Base-by-base conservation (phyloP, 2,113 vertebrate species). In the Meles meles region DNA sequence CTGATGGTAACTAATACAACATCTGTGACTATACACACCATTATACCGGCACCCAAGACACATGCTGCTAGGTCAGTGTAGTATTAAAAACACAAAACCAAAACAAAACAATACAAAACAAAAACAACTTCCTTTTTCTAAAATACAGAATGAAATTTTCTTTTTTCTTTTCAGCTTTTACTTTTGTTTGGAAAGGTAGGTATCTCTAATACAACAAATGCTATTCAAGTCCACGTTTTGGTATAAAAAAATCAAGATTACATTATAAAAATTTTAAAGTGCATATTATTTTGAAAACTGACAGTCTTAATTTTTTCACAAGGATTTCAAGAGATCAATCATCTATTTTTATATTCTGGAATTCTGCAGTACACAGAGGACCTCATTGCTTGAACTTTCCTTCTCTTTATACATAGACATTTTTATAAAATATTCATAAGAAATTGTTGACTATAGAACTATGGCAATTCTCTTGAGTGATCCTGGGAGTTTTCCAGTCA, bases 381-480 rank as follows among this genome's bases (percentile, higher is more conserved):
- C 84, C 47, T 94, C 87, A 37, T 69, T 88, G 88, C 72, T 88
- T 63, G 55, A 98, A 93, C 77, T 65, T 88, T 34, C 27, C 25
- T 97, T 63, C 25, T 93, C 94, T 97, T 97, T 97, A 95, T 89
- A 57, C 90, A 84, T 93, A 96, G 93, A 39, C 92, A 39, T 52
- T 98, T 98, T 47, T 77, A 88, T 97, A 98, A 98, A 98, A 98
- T 97, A 98, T 95, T 96, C 95, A 93, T 83, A 93, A 47, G 37
- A 94, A 84, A 98, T 98, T 98, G 61, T 93, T 98, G 93, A 95
- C 96, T 98, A 44, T 83, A 92, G 92, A 97, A 84, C 63, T 87
- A 80, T 0, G 15, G 94, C 81, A 96, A 96, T 84, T 98, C 96
- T 98, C 42, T 15, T 34, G 93, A 98, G 92, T 96, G 97, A 96